phyloP scores from a whole-genome alignment of 2,797 vertebrate species.

The Aldrovandia affinis region DNA sequence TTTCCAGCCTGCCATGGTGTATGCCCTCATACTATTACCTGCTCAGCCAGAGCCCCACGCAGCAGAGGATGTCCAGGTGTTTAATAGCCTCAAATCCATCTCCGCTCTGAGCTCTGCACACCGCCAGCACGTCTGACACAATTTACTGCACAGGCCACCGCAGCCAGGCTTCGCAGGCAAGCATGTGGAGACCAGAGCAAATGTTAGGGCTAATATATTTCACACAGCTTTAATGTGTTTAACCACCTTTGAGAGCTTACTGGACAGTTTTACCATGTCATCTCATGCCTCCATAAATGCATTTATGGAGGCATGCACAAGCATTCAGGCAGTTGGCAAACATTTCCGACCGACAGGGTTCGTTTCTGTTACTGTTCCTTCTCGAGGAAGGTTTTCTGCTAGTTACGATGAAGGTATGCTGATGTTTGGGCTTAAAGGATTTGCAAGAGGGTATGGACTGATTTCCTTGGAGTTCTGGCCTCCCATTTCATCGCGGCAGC shows the following conservation, averaged over 20 bases:
- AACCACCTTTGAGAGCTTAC: background rate
- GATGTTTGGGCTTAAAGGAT: background rate
- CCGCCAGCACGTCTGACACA: conserved; percentile 60
- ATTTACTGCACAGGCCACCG: conserved; percentile 66
- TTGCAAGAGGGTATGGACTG: background rate
- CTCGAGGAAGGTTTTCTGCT: conserved; percentile 3
- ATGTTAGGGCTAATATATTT: conserved; percentile 66
- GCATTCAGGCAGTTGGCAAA: background rate
- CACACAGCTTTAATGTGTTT: background rate
- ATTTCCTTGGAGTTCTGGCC: conserved; percentile 44
- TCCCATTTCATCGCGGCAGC: conserved; percentile 27
- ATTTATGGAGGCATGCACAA: background rate
- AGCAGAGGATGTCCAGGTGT: background rate
- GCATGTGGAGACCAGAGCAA: conserved; percentile 62
- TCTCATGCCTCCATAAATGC: background rate
- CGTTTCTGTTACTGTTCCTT: background rate
- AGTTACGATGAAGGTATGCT: background rate
- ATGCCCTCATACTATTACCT: background rate
- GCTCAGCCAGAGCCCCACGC: background rate
- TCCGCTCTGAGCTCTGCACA: background rate
- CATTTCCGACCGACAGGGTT: conserved; percentile 53
- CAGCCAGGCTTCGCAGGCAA: conserved; percentile 58
- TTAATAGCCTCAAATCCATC: background rate
- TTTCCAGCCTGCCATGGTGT: background rate
- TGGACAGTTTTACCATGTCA: background rate